phyloP scores from a whole-genome alignment of 2,113 vertebrate genomes.

The Onychostruthus taczanowskii region DNA sequence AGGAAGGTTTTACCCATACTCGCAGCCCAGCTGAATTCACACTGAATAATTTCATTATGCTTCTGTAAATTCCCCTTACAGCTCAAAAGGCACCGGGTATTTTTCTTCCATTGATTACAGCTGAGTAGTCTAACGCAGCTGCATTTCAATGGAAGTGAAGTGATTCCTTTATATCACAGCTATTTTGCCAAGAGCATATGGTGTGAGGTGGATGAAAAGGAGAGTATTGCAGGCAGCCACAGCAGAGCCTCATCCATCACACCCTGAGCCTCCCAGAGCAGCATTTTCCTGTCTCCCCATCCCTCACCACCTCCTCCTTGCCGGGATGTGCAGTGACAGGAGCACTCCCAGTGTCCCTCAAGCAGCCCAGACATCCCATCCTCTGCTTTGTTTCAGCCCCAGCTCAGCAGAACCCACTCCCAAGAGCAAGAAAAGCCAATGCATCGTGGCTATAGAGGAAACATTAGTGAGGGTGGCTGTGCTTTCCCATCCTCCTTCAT shows the following conservation, averaged over 20 bases:
- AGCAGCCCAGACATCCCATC: not conserved
- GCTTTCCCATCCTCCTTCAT: not conserved
- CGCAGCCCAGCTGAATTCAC: slow-evolving; percentile 39
- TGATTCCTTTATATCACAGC: slow-evolving; percentile 8
- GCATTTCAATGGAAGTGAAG: slow-evolving; percentile 32
- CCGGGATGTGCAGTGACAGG: not conserved
- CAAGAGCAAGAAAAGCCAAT: rapidly evolving
- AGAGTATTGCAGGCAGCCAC: not conserved
- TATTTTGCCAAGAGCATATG: slow-evolving; percentile 41
- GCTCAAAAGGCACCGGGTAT: slow-evolving; percentile 15
- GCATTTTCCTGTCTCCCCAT: not conserved
- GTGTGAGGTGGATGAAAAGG: slow-evolving; percentile 44
- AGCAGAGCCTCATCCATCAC: not conserved
- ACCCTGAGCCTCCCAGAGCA: not conserved
- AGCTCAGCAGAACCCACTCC: not conserved
- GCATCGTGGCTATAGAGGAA: not conserved
- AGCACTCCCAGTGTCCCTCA: not conserved
- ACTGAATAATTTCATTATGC: slow-evolving; percentile 31
- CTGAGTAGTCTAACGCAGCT: slow-evolving; percentile 36
- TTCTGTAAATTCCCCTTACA: slow-evolving; percentile 32
- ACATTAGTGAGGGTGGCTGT: not conserved
- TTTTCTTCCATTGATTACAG: slow-evolving; percentile 41
- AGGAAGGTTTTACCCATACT: not conserved
- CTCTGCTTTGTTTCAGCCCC: not conserved
- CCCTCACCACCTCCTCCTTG: not conserved